Evolutionary conservation across 1,140 invertebrate genomes (phyloP).

Genomic region (Cotesia glomerata): DNA sequence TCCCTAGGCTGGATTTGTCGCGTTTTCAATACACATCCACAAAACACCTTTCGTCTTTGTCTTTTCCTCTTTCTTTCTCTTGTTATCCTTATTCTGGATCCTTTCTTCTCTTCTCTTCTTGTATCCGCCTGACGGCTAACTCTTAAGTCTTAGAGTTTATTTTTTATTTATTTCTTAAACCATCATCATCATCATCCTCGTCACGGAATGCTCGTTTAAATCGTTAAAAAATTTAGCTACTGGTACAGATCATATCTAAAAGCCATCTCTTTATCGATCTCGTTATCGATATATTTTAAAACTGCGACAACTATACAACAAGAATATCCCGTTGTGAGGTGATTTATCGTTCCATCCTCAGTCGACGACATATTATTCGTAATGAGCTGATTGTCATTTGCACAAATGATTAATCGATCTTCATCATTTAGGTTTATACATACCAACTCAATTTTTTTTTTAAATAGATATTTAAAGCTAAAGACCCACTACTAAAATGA

Average conservation of each 20-base stretch:
- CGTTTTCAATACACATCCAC: slow-evolving; percentile 6
- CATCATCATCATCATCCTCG: no score
- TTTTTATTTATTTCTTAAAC: background rate
- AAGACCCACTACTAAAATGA: no score
- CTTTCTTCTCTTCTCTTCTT: background rate
- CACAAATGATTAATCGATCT: slow-evolving; percentile 23
- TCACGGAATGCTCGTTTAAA: background rate
- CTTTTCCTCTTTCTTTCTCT: slow-evolving; percentile 1
- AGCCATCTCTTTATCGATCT: slow-evolving; percentile 27
- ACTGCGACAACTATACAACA: background rate
- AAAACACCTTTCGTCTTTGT: background rate
- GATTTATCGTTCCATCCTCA: slow-evolving; percentile 23
- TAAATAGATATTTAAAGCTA: no score
- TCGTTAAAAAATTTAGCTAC: slow-evolving; percentile 9
- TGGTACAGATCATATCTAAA: slow-evolving; percentile 8
- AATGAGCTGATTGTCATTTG: slow-evolving; percentile 29
- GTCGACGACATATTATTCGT: slow-evolving; percentile 22
- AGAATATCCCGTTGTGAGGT: background rate
- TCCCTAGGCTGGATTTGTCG: slow-evolving; percentile 13
- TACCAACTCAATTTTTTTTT: no score
- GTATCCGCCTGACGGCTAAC: no score
- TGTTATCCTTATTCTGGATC: no score
- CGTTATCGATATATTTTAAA: slow-evolving; percentile 27
- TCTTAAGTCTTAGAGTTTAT: background rate
- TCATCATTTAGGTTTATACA: background rate